phyloP scores from a whole-genome alignment of 2,888 invertebrate genomes.

The Antitype chi region DNA sequence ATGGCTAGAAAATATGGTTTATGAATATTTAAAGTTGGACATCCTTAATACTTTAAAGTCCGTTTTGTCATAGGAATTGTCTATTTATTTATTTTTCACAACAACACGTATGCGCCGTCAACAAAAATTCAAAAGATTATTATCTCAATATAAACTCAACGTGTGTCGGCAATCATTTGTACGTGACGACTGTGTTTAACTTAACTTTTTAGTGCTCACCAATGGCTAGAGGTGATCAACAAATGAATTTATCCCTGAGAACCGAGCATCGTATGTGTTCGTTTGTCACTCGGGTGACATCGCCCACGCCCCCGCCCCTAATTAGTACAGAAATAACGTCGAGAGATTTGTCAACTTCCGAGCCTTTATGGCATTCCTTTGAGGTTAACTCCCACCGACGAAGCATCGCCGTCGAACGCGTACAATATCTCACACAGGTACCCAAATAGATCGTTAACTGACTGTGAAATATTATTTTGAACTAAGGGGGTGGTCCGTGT shows the following conservation, averaged over 20 bases:
- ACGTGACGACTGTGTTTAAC: slow-evolving; percentile 69
- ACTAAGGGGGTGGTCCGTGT: slow-evolving; percentile 81
- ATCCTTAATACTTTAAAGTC: slow-evolving; percentile 19
- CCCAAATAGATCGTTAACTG: slow-evolving; percentile 86
- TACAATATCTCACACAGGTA: slow-evolving; percentile 74
- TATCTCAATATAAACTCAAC: slow-evolving; percentile 62
- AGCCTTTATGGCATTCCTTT: slow-evolving; percentile 87
- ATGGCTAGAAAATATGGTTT: not conserved
- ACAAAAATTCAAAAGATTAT: slow-evolving; percentile 58
- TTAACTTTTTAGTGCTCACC: slow-evolving; percentile 63
- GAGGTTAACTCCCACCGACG: slow-evolving; percentile 76
- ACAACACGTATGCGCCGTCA: slow-evolving; percentile 53
- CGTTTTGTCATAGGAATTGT: slow-evolving; percentile 39
- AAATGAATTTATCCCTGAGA: slow-evolving; percentile 78
- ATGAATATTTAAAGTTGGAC: slow-evolving; percentile 10
- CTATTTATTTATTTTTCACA: slow-evolving; percentile 48
- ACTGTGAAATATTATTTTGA: slow-evolving; percentile 84
- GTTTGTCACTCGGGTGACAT: slow-evolving; percentile 80
- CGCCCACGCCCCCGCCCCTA: slow-evolving; percentile 85
- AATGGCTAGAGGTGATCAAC: slow-evolving; percentile 69
- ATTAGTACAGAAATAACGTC: slow-evolving; percentile 90
- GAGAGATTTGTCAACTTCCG: slow-evolving; percentile 89
- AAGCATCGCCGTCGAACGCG: slow-evolving; percentile 66
- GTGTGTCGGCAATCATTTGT: slow-evolving; percentile 60
- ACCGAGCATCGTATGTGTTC: slow-evolving; percentile 69